Evolutionary conservation across 2,113 vertebrate species (phyloP).

Genomic region (Corythornis cristatus): DNA sequence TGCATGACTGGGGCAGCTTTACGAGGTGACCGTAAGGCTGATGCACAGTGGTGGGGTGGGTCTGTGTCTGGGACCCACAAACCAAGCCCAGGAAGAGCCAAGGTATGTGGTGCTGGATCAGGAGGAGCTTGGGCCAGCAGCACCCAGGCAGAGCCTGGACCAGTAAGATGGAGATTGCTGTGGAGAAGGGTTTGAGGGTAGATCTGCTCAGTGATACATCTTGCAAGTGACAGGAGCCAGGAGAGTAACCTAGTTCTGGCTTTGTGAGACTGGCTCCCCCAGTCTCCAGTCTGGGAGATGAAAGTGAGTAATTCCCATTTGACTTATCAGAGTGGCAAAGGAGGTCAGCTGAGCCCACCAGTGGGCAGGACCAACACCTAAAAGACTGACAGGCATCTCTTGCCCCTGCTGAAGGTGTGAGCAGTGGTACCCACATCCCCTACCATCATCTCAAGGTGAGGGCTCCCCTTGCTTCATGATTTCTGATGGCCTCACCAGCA

Average conservation of each 20-base stretch:
- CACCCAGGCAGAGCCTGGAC: fast-evolving
- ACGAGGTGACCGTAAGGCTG: not conserved
- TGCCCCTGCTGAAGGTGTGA: not conserved
- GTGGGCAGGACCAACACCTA: fast-evolving
- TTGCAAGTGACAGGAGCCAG: fast-evolving
- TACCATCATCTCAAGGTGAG: not conserved
- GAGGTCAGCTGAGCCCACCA: not conserved
- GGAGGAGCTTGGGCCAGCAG: not conserved
- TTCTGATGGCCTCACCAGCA: not conserved
- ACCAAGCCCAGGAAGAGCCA: not conserved
- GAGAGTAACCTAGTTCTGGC: not conserved
- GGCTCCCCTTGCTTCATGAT: not conserved
- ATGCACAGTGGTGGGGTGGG: fast-evolving
- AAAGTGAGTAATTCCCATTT: not conserved
- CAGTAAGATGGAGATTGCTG: not conserved
- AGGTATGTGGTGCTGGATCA: fast-evolving
- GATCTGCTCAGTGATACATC: not conserved
- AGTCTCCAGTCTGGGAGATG: not conserved
- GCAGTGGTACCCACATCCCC: fast-evolving
- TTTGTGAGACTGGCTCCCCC: not conserved
- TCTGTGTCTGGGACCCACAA: not conserved
- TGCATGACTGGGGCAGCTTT: fast-evolving
- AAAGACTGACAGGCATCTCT: not conserved
- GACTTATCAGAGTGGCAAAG: fast-evolving
- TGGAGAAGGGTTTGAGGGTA: not conserved